These are phyloP conservation scores for Coronaproctus castanopsis DNA, from an alignment of 2,888 invertebrate genomes.

Conservation along the genomic window DNA sequence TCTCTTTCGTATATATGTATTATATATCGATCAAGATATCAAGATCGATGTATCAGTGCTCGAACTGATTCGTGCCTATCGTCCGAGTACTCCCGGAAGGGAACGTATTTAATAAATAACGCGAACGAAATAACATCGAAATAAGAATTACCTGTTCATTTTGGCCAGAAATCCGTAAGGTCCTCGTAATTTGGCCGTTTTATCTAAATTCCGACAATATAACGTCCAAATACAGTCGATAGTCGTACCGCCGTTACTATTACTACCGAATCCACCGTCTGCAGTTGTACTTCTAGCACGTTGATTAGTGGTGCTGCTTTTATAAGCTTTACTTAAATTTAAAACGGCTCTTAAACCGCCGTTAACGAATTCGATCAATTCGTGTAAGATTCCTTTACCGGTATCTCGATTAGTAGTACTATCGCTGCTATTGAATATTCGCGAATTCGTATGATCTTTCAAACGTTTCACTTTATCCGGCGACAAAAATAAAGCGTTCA, in stretches of 20 bases:
- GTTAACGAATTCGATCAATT: constrained; percentile 32
- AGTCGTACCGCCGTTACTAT: constrained; percentile 28
- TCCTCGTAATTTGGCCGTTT: constrained; percentile 31
- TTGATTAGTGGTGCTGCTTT: constrained; percentile 27
- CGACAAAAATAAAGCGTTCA: constrained; percentile 35
- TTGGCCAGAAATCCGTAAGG: constrained; percentile 38
- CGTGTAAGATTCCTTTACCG: constrained; percentile 30
- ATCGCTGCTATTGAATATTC: constrained; percentile 16
- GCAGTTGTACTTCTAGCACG: constrained; percentile 28
- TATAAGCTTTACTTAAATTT: constrained; percentile 35
- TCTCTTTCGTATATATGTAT: too few relatives aligned
- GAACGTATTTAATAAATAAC: too few relatives aligned
- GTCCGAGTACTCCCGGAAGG: too few relatives aligned
- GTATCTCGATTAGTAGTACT: constrained; percentile 25
- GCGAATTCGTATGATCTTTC: constrained; percentile 22
- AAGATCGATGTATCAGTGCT: too few relatives aligned
- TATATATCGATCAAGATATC: too few relatives aligned
- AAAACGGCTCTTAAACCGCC: constrained; percentile 35
- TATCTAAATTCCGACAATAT: constrained; percentile 36
- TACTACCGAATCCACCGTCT: too few relatives aligned
- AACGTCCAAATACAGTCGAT: constrained; percentile 38
- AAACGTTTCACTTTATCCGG: constrained; percentile 30
- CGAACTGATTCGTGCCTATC: too few relatives aligned
- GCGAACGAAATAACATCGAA: too few relatives aligned
- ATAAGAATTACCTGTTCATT: constrained; percentile 33